A percentile compares a stretch with the other conserved stretches of the same genome.
Conservation (phyloP, 2,113 vertebrate genomes). For the Brachyistius frenatus region DNA sequence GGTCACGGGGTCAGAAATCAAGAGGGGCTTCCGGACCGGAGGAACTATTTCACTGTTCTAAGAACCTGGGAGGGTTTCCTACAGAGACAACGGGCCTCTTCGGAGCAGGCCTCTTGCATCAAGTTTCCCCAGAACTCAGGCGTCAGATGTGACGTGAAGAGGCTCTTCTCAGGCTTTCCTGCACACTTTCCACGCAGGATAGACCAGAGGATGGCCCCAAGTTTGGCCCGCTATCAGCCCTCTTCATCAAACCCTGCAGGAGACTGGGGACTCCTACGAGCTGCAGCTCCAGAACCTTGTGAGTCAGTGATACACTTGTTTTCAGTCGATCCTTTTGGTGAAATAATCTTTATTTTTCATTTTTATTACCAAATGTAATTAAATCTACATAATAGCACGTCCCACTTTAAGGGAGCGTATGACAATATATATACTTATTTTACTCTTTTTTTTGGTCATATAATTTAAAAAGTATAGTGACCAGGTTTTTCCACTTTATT, state of each 20-base stretch:
- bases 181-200: constrained; percentile 64
- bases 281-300: constrained; percentile 54
- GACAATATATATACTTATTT: neutral
- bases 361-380: neutral
- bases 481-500: too few species aligned
- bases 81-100: constrained; percentile 73
- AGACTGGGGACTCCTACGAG: constrained; percentile 68
- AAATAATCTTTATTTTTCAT: neutral
- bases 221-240: neutral
- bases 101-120: constrained; percentile 15
- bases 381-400: neutral
- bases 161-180: constrained; percentile 82
- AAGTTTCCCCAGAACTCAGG: constrained; percentile 19
- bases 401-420: neutral
- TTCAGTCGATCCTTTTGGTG: neutral
- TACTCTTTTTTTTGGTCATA: too few species aligned
- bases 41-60: too few species aligned
- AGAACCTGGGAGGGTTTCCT: neutral
- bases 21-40: neutral
- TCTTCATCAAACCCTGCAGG: constrained; percentile 76
- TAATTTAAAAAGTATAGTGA: too few species aligned
- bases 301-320: constrained; percentile 38
- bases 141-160: constrained; percentile 73
- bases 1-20: constrained; percentile 66
- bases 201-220: constrained; percentile 31